A percentile compares a stretch with the other conserved stretches of the same genome.
Evolutionary conservation across 2,113 vertebrate species (phyloP).

Genomic region (Miniopterus natalensis): DNA sequence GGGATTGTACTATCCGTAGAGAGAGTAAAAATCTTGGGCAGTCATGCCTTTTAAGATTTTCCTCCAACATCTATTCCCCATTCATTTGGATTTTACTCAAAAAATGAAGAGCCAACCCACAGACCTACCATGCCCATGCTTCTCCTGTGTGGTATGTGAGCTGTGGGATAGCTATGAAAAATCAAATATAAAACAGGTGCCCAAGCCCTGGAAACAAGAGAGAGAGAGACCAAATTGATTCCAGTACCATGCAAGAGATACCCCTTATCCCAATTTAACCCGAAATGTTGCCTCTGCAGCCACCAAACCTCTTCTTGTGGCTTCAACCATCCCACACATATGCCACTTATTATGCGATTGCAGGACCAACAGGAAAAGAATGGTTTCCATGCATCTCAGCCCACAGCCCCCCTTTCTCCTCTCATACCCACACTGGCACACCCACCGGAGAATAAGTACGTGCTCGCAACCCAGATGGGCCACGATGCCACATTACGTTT

Average conservation of each 20-base stretch:
- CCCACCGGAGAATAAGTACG: not conserved
- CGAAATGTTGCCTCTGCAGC: constrained; percentile 14
- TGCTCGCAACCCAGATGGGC: not conserved
- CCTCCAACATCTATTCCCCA: constrained; percentile 31
- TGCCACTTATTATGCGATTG: not conserved
- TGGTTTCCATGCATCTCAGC: not conserved
- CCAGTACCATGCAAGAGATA: constrained; percentile 55
- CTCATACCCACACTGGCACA: not conserved
- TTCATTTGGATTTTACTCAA: constrained; percentile 56
- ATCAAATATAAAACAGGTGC: constrained; percentile 75
- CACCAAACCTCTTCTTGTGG: constrained; percentile 51
- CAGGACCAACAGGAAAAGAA: not conserved
- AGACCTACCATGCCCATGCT: constrained; percentile 2
- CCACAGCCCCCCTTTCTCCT: not conserved
- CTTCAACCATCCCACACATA: not conserved
- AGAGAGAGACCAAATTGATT: constrained; percentile 63
- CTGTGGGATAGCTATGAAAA: constrained; percentile 56
- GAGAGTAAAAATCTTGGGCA: not conserved
- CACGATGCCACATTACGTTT: not conserved
- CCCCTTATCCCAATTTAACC: not conserved
- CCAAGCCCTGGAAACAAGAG: not conserved
- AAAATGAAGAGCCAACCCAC: not conserved
- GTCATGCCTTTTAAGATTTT: constrained; percentile 59
- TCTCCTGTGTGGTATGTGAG: constrained; percentile 51
- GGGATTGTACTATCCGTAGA: not conserved